Percentiles rank a stretch among this genome's conserved stretches.
Conservation (phyloP, 2,113 vertebrate species). For the Heterotis niloticus region DNA sequence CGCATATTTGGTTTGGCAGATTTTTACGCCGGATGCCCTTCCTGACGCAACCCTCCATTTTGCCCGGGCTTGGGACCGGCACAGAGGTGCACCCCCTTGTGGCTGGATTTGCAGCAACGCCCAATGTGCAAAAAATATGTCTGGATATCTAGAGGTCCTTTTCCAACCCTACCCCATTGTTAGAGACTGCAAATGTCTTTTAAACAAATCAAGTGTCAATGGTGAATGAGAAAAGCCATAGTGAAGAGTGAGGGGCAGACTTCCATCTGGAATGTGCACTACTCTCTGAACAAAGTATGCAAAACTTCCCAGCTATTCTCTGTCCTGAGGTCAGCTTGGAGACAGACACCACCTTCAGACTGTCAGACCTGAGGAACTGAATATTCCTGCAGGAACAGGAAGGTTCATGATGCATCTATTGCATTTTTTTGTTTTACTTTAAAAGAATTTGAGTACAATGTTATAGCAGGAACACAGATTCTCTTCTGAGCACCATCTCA, state of each 20-base stretch:
- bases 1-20: too few species aligned
- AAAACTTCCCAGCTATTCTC: neutral
- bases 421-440: neutral
- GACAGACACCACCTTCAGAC: neutral
- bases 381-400: constrained; percentile 2
- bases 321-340: neutral
- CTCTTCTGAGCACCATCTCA: neutral
- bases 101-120: too few species aligned
- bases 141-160: neutral
- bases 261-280: neutral
- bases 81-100: too few species aligned
- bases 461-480: neutral
- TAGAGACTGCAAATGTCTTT: constrained; percentile 1
- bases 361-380: neutral
- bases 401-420: neutral
- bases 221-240: neutral
- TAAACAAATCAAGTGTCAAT: neutral
- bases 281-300: neutral
- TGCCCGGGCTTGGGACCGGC: too few species aligned
- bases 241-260: neutral
- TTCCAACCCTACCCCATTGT: neutral
- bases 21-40: too few species aligned
- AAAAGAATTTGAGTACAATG: neutral
- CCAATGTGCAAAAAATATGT: too few species aligned
- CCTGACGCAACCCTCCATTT: too few species aligned